Percentiles rank a stretch among this genome's conserved stretches.
Conservation (phyloP, 1,140 invertebrate genomes). For the Euwallacea fornicatus region DNA sequence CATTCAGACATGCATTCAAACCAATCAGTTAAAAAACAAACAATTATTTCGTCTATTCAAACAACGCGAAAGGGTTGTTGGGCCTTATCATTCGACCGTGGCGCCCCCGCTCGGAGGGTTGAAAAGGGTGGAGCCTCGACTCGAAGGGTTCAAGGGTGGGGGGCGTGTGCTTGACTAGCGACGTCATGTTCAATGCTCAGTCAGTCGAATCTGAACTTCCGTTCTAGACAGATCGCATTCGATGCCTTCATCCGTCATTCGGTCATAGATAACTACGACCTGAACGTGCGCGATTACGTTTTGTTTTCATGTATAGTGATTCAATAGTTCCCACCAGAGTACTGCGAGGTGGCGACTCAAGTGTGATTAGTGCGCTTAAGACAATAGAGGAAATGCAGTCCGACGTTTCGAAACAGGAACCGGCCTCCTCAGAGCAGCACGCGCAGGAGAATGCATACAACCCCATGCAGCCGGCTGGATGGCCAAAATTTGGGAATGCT, state of each 20-base stretch:
- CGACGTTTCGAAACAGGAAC: too few species aligned
- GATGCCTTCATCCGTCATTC: neutral
- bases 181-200: neutral
- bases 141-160: slow-evolving; percentile 13
- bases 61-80: too few species aligned
- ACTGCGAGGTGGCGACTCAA: neutral
- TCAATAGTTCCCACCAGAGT: neutral
- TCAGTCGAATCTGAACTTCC: slow-evolving; percentile 8
- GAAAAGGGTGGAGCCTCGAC: slow-evolving; percentile 13
- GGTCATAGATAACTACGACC: neutral
- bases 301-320: slow-evolving; percentile 4
- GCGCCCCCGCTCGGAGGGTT: slow-evolving; percentile 3
- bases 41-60: too few species aligned
- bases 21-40: too few species aligned
- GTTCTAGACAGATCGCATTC: neutral
- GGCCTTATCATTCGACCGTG: too few species aligned
- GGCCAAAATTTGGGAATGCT: too few species aligned
- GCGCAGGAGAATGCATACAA: too few species aligned
- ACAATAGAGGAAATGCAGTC: too few species aligned
- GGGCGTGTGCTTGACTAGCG: neutral
- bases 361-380: neutral
- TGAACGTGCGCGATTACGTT: slow-evolving; percentile 6
- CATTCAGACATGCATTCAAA: too few species aligned
- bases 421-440: too few species aligned
- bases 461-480: too few species aligned